A percentile compares a stretch with the other conserved stretches of the same genome.
These are phyloP conservation scores for Entomyzon cyanotis DNA, from an alignment of 2,113 vertebrate genomes.

Conservation along the genomic window DNA sequence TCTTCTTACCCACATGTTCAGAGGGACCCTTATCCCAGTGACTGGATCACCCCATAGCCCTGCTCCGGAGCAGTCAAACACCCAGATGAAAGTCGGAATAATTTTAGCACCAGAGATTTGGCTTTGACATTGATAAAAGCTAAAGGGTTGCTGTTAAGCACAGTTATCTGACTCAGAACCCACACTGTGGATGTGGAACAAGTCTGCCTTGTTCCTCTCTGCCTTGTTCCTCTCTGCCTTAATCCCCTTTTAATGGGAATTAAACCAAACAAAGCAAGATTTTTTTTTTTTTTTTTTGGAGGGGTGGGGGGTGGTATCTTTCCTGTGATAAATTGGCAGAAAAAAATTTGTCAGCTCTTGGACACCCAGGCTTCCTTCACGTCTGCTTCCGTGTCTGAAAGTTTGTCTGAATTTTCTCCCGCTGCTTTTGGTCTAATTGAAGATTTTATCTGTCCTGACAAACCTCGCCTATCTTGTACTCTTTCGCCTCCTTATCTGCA, in stretches of 20 bases:
- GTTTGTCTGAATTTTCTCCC: constrained; percentile 10
- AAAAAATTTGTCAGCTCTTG: background rate
- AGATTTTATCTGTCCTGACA: constrained; percentile 48
- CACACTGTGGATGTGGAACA: background rate
- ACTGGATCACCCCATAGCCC: background rate
- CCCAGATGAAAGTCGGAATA: background rate
- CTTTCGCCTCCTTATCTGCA: constrained; percentile 25
- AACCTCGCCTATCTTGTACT: constrained; percentile 13
- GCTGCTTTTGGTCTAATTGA: constrained; percentile 1
- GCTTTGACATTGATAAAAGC: background rate
- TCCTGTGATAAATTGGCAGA: background rate
- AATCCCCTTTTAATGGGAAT: background rate
- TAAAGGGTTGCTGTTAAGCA: background rate
- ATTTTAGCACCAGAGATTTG: background rate
- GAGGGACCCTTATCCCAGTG: background rate
- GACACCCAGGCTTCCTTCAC: background rate
- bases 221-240: background rate
- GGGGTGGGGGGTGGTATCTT: background rate
- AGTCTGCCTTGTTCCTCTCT: constrained; percentile 3
- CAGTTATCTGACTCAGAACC: background rate
- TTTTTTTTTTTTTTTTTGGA: background rate
- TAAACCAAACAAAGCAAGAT: background rate
- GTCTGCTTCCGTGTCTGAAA: constrained; percentile 33
- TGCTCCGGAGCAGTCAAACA: background rate
- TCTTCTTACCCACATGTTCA: background rate